Base-by-base conservation (phyloP, 2,888 invertebrate species). In the Pheosia gnoma region DNA sequence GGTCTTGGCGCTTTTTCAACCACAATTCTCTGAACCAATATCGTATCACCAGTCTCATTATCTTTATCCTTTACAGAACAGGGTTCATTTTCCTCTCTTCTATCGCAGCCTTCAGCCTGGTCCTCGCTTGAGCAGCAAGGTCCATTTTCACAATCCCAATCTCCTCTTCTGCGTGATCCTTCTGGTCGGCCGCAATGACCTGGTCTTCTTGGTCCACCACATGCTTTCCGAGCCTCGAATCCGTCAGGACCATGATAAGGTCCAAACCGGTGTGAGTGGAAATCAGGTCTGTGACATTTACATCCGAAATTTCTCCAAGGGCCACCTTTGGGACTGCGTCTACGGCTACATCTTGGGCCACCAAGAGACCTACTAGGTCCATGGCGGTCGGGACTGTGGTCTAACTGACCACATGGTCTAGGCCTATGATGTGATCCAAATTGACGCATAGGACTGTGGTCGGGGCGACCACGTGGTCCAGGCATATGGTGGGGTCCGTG, bases 1-100 rank as follows among this genome's bases (percentile, higher is more conserved):
- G 75, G 78, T 8, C 78, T 71, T 0, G 76, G 62, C 2, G 62
- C 60, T 52, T 62, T 75, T 57, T 79, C 80, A n/a, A 78, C 68
- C 54, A 78, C 67, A 59, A 76, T 74, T 57, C 71, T 68, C 59
- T 76, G 76, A 13, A 74, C 69, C 45, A 75, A 69, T 10, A 78
- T 71, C 10, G 73, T 75, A 49, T 74, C 66, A 59, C 65, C 59
- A 36, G 64, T 68, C 47, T 57, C 63, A 65, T 72, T 66, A 39
- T 76, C 68, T 56, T 71, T 80, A 69, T 79, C 64, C 9, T 13
- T 59, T 10, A 13, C 43, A 7, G 0, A 0, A n/a, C 60, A 62
- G 1, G 59, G 37, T 59, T 55, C 9, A 47, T 62, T 65, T 59
- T 65, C 62, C 37, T 68, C 71, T 55, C 56, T 57, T 38, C 58